phyloP scores from a whole-genome alignment of 2,113 vertebrate species.

The Falcunculus frontatus region DNA sequence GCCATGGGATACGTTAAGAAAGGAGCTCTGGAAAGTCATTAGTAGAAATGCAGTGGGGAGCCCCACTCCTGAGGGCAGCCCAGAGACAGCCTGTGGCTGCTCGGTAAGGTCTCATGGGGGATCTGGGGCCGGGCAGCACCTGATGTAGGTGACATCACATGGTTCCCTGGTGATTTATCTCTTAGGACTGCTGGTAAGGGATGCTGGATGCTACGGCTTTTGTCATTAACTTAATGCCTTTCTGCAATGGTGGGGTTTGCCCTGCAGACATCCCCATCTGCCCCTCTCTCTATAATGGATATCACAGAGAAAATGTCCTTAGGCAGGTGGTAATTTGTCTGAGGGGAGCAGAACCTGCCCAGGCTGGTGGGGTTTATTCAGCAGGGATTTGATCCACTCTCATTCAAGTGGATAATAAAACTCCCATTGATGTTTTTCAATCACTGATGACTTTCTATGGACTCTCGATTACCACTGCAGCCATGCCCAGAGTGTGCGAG shows the following conservation, averaged over 20 bases:
- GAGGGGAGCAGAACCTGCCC: not conserved
- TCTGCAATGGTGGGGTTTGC: accelerated
- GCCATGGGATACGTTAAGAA: not conserved
- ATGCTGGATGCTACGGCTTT: not conserved
- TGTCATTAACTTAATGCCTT: not conserved
- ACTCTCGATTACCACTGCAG: not conserved
- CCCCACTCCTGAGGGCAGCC: not conserved
- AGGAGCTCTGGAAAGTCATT: not conserved
- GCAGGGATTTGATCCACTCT: not conserved
- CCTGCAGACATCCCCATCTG: not conserved
- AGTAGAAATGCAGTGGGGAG: not conserved
- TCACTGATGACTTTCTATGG: not conserved
- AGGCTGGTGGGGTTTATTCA: not conserved
- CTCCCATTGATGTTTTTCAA: not conserved
- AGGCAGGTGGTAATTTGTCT: not conserved
- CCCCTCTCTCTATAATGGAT: not conserved
- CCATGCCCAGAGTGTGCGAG: not conserved
- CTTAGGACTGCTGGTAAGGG: not conserved
- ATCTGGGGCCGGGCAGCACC: not conserved
- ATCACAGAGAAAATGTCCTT: not conserved
- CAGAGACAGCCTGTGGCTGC: not conserved
- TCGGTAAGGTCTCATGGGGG: accelerated
- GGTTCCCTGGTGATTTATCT: not conserved
- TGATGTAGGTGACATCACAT: not conserved
- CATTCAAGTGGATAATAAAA: not conserved